Percentiles rank a stretch among this genome's conserved stretches.
These are phyloP conservation scores for Muraenolepis orangiensis DNA, from an alignment of 2,797 vertebrate species.

Conservation along the genomic window DNA sequence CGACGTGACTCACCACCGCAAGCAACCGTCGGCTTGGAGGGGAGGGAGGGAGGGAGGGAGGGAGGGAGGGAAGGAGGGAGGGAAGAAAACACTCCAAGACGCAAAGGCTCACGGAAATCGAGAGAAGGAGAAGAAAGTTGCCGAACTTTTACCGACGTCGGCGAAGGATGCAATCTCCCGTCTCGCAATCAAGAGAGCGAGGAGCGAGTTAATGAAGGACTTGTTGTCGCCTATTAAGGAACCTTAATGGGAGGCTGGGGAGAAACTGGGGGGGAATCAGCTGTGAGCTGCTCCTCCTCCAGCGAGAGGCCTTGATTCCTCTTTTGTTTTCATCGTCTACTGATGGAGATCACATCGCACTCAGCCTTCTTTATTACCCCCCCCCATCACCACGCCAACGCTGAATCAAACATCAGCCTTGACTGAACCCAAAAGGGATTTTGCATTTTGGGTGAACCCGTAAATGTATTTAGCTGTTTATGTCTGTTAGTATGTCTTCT, in stretches of 20 bases:
- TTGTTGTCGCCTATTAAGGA: constrained; percentile 51
- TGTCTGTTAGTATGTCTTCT: too few relatives aligned
- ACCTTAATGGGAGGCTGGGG: constrained; percentile 42
- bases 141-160: constrained; percentile 27
- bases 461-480: background rate
- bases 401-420: constrained; percentile 10
- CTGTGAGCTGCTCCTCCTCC: constrained; percentile 39
- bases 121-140: background rate
- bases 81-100: constrained; percentile 24
- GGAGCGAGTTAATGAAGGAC: constrained; percentile 55
- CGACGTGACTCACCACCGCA: constrained; percentile 39
- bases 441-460: too few relatives aligned
- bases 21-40: too few relatives aligned
- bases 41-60: too few relatives aligned
- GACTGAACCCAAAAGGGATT: background rate
- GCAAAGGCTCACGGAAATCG: constrained; percentile 8
- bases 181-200: constrained; percentile 47
- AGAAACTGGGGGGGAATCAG: constrained; percentile 51
- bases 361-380: constrained; percentile 10
- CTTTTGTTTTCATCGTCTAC: constrained; percentile 18
- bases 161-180: constrained; percentile 22
- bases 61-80: too few relatives aligned
- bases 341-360: constrained; percentile 40
- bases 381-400: constrained; percentile 6
- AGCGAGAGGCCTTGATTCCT: constrained; percentile 43